Conservation (phyloP, 1,140 invertebrate genomes). For the Lutraria rhynchaena region DNA sequence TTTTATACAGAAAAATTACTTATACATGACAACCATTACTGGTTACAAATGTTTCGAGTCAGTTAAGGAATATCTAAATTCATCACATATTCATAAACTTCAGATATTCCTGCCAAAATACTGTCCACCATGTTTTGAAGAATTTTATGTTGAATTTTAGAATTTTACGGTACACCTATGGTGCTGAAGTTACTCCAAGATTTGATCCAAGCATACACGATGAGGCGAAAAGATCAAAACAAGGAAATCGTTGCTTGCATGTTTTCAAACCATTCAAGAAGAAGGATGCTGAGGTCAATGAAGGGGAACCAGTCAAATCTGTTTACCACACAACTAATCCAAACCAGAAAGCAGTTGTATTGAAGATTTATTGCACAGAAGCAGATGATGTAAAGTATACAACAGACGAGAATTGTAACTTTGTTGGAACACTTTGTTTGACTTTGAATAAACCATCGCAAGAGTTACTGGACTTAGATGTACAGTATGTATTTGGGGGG, state of each 20-base stretch:
- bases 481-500: conserved; percentile 40
- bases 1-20: no score
- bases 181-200: conserved; percentile 25
- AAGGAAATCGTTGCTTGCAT: conserved; percentile 32
- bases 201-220: conserved; percentile 33
- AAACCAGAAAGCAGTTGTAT: conserved; percentile 18
- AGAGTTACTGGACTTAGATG: conserved; percentile 19
- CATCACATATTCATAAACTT: no score
- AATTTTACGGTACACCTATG: conserved; percentile 49
- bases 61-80: no score
- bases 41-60: no score
- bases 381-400: conserved; percentile 35
- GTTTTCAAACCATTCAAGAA: conserved; percentile 39
- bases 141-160: no score
- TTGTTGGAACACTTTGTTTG: conserved; percentile 31
- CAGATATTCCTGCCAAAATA: no score
- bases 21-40: no score
- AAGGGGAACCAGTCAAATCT: not conserved
- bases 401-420: conserved; percentile 30
- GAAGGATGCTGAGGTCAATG: not conserved
- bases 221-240: not conserved
- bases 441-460: conserved; percentile 30
- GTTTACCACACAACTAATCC: conserved; percentile 27
- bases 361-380: conserved; percentile 26
- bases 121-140: no score